Base-by-base conservation (phyloP, 2,888 invertebrate species). In the Erannis defoliaria region DNA sequence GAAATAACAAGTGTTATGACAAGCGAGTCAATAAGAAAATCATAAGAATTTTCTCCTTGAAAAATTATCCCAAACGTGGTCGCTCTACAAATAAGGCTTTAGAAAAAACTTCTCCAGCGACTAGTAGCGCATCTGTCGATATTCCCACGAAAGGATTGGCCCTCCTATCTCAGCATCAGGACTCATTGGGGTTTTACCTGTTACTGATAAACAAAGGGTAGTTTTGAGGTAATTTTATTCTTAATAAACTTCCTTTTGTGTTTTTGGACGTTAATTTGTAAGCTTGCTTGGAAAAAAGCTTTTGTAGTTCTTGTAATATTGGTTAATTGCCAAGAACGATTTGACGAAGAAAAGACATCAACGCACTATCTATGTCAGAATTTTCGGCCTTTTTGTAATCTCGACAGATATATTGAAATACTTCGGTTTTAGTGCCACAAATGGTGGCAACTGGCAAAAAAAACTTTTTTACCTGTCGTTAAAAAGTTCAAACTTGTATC, bases 131-230 rank as follows among this genome's bases (percentile, higher is more conserved):
- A 92, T 91, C 92, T 92, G 92, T 81, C 81, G 80, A 55, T 70
- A 78, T 92, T 92, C 92, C 87, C 92, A 92, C 91, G 90, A 90
- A 90, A 92, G 91, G 92, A 88, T 91, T 91, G 88, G 73, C 68
- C 66, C 66, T 62, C 66, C 66, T 61, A 62, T 70, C 62, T 65
- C 61, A 53, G 37, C 53, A 60, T 64, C 51, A 29, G 40, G 29
- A 38, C 29, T 16, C 26, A 26, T 38, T 62, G 63, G 55, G 66
- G 53, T 61, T 64, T 49, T 74, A 74, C 75, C 75, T 74, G 73
- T 66, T 57, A 51, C 38, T 12, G 19, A 61, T 55, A 49, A 55
- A 55, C 19, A 37, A 42, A 38, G 53, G 57, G 18, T 51, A 6
- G 35, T 49, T 57, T 56, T 29, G 1, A 14, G 49, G n/a, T 45